Evolutionary conservation across 53 echinoderm and acorn worm genomes (phyloP), one percentile per base, ranked within the genome.

Genomic region (Antedon mediterranea): DNA sequence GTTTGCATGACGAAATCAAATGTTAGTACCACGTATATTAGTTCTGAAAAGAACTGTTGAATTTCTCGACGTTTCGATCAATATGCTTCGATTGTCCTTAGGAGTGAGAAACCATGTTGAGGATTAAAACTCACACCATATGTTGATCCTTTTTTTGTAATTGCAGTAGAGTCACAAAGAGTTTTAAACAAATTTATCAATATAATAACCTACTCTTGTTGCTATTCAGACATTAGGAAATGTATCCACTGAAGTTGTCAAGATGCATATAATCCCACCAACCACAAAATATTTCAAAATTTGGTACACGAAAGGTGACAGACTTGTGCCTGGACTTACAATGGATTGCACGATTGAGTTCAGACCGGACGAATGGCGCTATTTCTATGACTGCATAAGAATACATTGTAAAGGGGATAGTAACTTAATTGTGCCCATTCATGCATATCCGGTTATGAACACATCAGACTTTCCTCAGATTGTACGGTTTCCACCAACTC

Each of bases 371-470:
- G 95, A 94, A 29, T 94, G 95, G 95, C 73, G 95, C 20, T 94
- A 94, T 78, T 94, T 85, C 82, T 94, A 94, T 79, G 95, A 94
- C 76, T 94, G 95, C 72, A 91, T 94, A 72, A 76, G 95, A 80
- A 87, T 94, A 78, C 95, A 94, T 31, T 87, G 95, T 78, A 87
- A 94, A 88, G 90, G 88, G 83, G 90, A 92, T n/a, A 91, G 91
- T 15, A 89, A 94, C 80, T 42, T 94, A 32, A 77, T 94, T 31
- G 83, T 94, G 23, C 91, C 94, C 14, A 80, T 94, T 8, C 94
- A 94, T 84, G 94, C 88, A 9, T 94, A 94, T 70, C 94, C 94
- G 37, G 89, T 87, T 2, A 87, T 94, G 81, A 88, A 85, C 32
- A 76, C 78, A 29, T 77, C 91, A 30, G 89, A 89, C 43, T 94